Evolutionary conservation across 2,888 invertebrate species (phyloP), one percentile per base, ranked within the genome.

Genomic region (Nemapogon koenigi): DNA sequence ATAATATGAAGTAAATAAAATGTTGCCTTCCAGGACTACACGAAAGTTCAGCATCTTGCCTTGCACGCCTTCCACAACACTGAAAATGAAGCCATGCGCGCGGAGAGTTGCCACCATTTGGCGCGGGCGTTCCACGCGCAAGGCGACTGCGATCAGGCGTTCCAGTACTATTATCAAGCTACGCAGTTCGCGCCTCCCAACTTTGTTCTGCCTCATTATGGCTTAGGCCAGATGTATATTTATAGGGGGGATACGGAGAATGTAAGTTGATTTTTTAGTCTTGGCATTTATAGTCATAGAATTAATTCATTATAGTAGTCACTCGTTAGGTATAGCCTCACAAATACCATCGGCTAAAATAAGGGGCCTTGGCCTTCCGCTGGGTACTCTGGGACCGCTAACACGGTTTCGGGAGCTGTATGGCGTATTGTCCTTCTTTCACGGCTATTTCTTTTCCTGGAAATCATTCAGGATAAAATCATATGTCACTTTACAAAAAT

Each of bases 171-270:
- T 62, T 98, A 98, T 62, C 97, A 98, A 67, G 94, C 97, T 2
- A 99, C 98, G 0, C 98, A 99, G 71, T 98, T 97, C 68, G 96
- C 97, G 0, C 91, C 96, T 0, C 84, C 92, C 1, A 89, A 88
- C 58, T 99, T 99, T 79, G 95, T 99, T 0, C 72, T 99, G 39
- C 99, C 99, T 0, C 94, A 96, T 73, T 99, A 95, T 68, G 99
- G 99, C 0, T 82, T 99, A 0, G 99, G 99, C 1, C 99, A 99
- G 68, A 98, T 99, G 97, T 98, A 99, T 62, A 96, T 99, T 48
- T 93, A 97, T 62, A 84, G 97, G 59, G 94, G 94, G 1, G 98
- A 99, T 59, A 87, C 90, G 1, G 96, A 97, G 70, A 94, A 94
- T 71, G 92, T 91, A 80, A 84, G 84, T 75, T 19, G 35, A 18